Conservation (phyloP, 1,140 invertebrate genomes). For the Monochamus saltuarius region DNA sequence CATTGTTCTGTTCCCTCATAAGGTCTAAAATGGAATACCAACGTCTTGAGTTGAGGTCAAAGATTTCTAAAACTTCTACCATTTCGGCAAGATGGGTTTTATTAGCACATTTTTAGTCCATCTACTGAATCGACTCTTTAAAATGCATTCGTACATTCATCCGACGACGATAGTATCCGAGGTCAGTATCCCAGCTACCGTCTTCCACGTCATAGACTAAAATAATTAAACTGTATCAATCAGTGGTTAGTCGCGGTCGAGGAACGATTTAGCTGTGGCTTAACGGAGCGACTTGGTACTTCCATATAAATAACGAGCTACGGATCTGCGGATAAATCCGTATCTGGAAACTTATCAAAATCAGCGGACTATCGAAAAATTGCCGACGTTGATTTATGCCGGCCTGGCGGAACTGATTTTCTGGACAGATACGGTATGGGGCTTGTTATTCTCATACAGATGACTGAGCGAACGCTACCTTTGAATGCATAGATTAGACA, state of each 20-base stretch:
- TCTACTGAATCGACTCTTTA: no score
- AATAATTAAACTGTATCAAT: conserved; percentile 16
- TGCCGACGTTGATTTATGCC: conserved; percentile 14
- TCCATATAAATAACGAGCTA: conserved; percentile 17
- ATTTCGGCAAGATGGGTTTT: no score
- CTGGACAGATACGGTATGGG: background rate
- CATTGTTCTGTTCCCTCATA: no score
- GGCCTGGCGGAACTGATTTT: background rate
- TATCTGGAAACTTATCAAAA: conserved; percentile 17
- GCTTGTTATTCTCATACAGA: background rate
- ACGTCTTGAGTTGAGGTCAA: no score
- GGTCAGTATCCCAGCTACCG: no score
- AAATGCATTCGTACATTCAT: no score
- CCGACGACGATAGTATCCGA: no score
- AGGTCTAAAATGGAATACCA: no score
- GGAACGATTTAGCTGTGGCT: background rate
- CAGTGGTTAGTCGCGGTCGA: background rate
- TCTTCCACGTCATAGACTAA: background rate
- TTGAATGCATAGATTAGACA: no score
- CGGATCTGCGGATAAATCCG: conserved; percentile 5
- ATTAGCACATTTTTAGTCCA: no score
- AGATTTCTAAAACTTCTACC: no score
- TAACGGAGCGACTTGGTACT: conserved; percentile 11
- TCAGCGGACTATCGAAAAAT: conserved; percentile 11
- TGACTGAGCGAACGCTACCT: no score